These are phyloP conservation scores for Xestobium rufovillosum DNA, from an alignment of 2,888 invertebrate species.

Conservation along the genomic window DNA sequence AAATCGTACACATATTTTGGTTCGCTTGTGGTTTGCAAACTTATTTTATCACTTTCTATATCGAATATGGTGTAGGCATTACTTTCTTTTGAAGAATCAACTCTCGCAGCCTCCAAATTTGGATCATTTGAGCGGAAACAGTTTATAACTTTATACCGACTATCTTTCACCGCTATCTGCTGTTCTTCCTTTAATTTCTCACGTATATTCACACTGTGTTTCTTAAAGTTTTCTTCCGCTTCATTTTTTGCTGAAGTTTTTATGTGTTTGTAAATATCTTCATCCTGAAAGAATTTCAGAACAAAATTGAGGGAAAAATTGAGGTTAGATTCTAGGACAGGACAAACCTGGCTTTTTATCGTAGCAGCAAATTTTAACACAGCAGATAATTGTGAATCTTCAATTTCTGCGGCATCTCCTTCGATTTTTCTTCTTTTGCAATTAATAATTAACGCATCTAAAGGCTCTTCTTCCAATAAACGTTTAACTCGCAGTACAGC, in stretches of 20 bases:
- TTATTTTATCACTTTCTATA: conserved; percentile 43
- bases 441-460: conserved; percentile 61
- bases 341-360: conserved; percentile 55
- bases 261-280: conserved; percentile 42
- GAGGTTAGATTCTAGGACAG: conserved; percentile 11
- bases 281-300: conserved; percentile 39
- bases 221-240: conserved; percentile 46
- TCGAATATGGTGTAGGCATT: conserved; percentile 50
- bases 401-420: conserved; percentile 29
- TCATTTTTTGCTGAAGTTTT: conserved; percentile 45
- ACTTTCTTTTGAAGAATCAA: conserved; percentile 23
- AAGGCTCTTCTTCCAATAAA: conserved; percentile 61
- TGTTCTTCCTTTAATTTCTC: conserved; percentile 44
- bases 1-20: conserved; percentile 54
- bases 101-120: conserved; percentile 19
- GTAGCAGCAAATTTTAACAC: conserved; percentile 68
- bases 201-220: conserved; percentile 41
- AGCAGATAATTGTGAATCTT: conserved; percentile 48
- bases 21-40: conserved; percentile 15
- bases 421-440: conserved; percentile 62
- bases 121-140: conserved; percentile 45
- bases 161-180: conserved; percentile 44
- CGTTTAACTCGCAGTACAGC: conserved; percentile 68
- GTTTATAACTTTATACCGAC: conserved; percentile 54
- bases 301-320: no score